Percentiles rank a stretch among this genome's conserved stretches.
Evolutionary conservation across 2,888 invertebrate species (phyloP).

Genomic region (Troides helena): DNA sequence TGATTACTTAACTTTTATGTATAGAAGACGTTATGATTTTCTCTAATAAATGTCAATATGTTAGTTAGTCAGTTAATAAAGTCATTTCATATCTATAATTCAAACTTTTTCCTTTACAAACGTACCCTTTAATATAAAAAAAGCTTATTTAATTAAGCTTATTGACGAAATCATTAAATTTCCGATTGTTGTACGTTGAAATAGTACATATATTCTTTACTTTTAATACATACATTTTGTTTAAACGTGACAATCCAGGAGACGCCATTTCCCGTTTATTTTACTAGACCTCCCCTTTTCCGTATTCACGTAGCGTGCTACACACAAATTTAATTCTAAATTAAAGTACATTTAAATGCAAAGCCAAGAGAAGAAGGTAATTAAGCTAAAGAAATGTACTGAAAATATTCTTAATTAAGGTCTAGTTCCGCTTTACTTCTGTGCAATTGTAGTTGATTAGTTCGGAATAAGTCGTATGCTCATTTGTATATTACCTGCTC

Average conservation of each 20-base stretch:
- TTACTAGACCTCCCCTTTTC: conserved; percentile 24
- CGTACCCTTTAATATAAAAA: background rate
- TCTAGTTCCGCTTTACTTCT: conserved; percentile 27
- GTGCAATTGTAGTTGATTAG: conserved; percentile 15
- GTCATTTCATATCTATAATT: too few species aligned
- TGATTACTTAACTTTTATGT: too few species aligned
- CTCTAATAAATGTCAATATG: too few species aligned
- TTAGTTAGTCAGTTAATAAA: too few species aligned
- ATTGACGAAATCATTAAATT: background rate
- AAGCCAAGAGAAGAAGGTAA: conserved; percentile 59
- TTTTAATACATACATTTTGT: conserved; percentile 11
- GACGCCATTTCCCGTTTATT: conserved; percentile 33
- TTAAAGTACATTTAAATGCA: conserved; percentile 75
- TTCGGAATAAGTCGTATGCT: conserved; percentile 5
- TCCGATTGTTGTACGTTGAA: background rate
- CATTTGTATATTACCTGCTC: background rate
- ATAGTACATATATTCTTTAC: conserved; percentile 4
- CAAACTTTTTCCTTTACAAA: too few species aligned
- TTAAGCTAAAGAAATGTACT: conserved; percentile 66
- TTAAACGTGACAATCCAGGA: conserved; percentile 32
- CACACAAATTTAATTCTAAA: conserved; percentile 66
- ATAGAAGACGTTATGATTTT: too few species aligned
- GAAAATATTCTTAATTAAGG: conserved; percentile 61
- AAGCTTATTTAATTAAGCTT: background rate
- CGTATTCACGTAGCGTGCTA: conserved; percentile 44